Percentiles rank a stretch among this genome's conserved stretches.
Evolutionary conservation across 2,113 vertebrate species (phyloP).

Genomic region (Cromileptes altivelis): DNA sequence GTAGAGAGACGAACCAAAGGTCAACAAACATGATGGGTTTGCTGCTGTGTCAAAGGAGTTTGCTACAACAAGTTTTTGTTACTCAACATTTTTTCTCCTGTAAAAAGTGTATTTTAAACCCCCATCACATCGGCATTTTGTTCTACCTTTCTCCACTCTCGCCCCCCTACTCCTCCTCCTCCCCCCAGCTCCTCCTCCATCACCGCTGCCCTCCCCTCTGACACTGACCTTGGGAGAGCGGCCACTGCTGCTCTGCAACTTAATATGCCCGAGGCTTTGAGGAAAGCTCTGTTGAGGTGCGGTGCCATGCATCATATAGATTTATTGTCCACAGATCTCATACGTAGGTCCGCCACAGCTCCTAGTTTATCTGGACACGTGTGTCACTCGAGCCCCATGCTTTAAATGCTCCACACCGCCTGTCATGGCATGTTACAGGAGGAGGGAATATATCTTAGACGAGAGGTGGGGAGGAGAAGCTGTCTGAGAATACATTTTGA

Average conservation of each 20-base stretch:
- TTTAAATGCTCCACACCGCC: slow-evolving; percentile 55
- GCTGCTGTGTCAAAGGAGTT: not conserved
- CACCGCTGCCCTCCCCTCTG: slow-evolving; percentile 26
- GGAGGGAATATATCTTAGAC: slow-evolving; percentile 45
- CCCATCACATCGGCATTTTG: slow-evolving; percentile 25
- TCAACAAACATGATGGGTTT: slow-evolving; percentile 3
- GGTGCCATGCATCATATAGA: slow-evolving; percentile 52
- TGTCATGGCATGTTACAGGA: slow-evolving; percentile 49
- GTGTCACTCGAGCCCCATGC: slow-evolving; percentile 47
- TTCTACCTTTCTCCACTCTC: not conserved
- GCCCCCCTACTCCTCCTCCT: not conserved
- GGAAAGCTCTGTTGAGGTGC: slow-evolving; percentile 40
- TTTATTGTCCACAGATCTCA: slow-evolving; percentile 52
- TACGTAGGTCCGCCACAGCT: not conserved
- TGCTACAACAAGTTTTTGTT: slow-evolving; percentile 18
- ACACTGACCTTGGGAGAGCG: slow-evolving; percentile 67
- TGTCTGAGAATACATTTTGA: slow-evolving; percentile 29
- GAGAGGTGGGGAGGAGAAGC: slow-evolving; percentile 10
- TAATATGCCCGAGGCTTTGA: slow-evolving; percentile 58
- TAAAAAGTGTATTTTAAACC: not conserved
- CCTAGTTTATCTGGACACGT: slow-evolving; percentile 48
- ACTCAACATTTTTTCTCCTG: slow-evolving; percentile 2
- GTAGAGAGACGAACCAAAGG: slow-evolving; percentile 18
- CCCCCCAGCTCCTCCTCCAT: slow-evolving; percentile 16
- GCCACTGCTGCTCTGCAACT: slow-evolving; percentile 52